A percentile compares a stretch with the other conserved stretches of the same genome.
Evolutionary conservation across 2,797 vertebrate genomes (phyloP).

Genomic region (Mus minutoides): DNA sequence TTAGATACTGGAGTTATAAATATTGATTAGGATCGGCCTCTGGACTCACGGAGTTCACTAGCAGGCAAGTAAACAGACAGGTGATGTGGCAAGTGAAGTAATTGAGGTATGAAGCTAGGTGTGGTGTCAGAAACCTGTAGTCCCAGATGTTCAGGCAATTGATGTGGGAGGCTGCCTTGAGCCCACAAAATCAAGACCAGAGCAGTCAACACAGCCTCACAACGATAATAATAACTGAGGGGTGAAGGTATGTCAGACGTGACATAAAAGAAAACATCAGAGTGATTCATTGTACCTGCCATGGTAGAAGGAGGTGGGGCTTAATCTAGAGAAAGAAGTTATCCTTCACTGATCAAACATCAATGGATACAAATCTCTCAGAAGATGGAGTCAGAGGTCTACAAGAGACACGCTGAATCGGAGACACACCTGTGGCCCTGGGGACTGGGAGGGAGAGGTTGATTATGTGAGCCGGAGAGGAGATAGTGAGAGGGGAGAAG

Average conservation of each 20-base stretch:
- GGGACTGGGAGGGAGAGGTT: neutral
- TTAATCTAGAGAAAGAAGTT: neutral
- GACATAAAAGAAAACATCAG: conserved; percentile 28
- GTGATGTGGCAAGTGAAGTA: neutral
- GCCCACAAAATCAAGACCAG: neutral
- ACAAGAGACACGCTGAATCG: neutral
- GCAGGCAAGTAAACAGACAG: conserved; percentile 11
- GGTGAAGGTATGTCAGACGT: neutral
- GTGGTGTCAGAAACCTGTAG: neutral
- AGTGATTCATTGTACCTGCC: neutral
- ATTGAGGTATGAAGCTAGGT: neutral
- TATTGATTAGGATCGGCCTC: neutral
- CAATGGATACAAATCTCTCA: neutral
- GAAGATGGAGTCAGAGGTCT: neutral
- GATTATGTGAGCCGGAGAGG: neutral
- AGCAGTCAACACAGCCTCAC: neutral
- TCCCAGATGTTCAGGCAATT: neutral
- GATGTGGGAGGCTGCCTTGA: neutral
- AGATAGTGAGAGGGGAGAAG: neutral
- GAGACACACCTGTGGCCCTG: neutral
- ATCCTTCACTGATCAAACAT: neutral
- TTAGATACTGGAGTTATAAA: neutral
- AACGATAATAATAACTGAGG: neutral
- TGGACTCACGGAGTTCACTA: neutral
- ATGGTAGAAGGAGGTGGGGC: neutral